Base-by-base conservation (phyloP, 2,113 vertebrate genomes). In the Ictidomys tridecemlineatus region DNA sequence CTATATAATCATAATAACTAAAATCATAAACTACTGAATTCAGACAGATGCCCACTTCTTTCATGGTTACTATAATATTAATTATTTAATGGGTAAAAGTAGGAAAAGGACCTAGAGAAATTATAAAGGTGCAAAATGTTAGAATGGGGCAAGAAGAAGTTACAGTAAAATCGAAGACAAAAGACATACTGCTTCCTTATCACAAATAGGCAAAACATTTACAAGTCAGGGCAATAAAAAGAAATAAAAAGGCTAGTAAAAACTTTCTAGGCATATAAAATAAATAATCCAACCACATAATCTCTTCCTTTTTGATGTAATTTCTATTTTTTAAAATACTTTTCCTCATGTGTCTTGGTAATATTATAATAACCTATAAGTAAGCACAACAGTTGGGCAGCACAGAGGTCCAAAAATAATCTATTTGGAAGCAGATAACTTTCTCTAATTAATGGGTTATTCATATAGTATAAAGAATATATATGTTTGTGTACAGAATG, bases 341-440 rank as follows among this genome's bases (percentile, higher is more conserved):
- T 89, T 92, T 72, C 77, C 79, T 74, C 28, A 93, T 58, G 37
- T 85, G 73, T 37, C 28, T 92, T 85, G 85, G 7, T 28, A 76
- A 39, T 34, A 51, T 69, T 72, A 67, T 34, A 89, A 56, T 13
- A 94, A 95, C 10, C 79, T 32, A 69, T 1, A 51, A 61, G 34
- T 61, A 84, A 85, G 34, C 6, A 80, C 85, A 39, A 89, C 61
- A 85, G 74, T 30, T 92, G 32, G 48, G 74, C 84, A 91, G 65
- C 85, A 82, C 67, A 92, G 4, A 34, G 28, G n/a, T 85, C 26
- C 72, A 37, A 70, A 86, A 78, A 32, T 22, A 92, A 73, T 76
- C 48, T 51, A 30, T 76, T 76, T 87, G n/a, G 34, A 67, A 88
- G 61, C 9, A 83, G 45, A 37, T 76, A 85, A 89, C 18, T 69